Evolutionary conservation across 53 echinoderm and acorn worm genomes (phyloP).

Genomic region (Stichopus horrens): DNA sequence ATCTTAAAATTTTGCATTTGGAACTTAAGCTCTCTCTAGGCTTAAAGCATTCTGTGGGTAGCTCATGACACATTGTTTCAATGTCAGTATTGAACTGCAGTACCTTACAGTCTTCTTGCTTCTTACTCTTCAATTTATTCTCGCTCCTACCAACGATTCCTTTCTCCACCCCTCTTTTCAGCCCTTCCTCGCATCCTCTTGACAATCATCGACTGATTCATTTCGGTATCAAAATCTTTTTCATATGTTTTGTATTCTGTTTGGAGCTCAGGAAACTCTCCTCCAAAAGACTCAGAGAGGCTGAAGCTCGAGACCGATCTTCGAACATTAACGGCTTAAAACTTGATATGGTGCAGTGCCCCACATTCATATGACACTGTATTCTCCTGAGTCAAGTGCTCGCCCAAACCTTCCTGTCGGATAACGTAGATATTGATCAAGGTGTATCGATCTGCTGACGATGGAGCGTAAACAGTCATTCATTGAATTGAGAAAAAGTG

Average conservation of each 20-base stretch:
- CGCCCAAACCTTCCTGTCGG: background rate
- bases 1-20: too few relatives aligned
- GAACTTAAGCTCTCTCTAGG: too few relatives aligned
- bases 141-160: background rate
- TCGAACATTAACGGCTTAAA: background rate
- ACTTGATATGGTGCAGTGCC: background rate
- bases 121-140: background rate
- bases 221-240: background rate
- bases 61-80: too few relatives aligned
- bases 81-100: background rate
- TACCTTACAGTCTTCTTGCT: background rate
- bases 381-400: background rate
- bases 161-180: background rate
- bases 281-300: background rate
- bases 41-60: too few relatives aligned
- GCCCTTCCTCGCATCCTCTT: background rate
- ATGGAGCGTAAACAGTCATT: slow-evolving; percentile 1
- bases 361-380: too few relatives aligned
- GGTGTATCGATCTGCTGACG: slow-evolving; percentile 15
- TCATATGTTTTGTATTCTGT: background rate
- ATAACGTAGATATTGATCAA: background rate
- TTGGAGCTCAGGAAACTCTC: background rate
- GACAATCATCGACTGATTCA: background rate
- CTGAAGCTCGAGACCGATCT: background rate
- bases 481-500: background rate